Conservation (phyloP, 2,888 invertebrate species). For the Conomelus anceps region DNA sequence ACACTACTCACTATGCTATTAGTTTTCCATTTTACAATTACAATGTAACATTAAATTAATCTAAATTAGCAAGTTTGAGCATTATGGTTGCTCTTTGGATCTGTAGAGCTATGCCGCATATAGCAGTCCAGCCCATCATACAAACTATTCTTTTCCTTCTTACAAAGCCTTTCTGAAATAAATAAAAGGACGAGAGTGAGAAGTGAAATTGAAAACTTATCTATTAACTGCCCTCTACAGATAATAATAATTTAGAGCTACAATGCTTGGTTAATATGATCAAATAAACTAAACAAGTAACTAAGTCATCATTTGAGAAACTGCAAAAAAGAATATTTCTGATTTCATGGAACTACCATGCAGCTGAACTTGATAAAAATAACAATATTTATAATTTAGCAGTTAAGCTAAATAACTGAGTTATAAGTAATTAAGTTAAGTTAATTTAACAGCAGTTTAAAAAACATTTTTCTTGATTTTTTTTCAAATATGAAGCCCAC, state of each 20-base stretch:
- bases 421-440: no score
- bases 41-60: conserved; percentile 22
- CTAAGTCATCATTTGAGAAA: no score
- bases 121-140: background rate
- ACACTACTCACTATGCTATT: conserved; percentile 26
- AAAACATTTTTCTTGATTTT: no score
- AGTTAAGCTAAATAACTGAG: no score
- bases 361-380: background rate
- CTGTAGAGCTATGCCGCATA: background rate
- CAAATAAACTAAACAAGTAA: background rate
- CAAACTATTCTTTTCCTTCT: background rate
- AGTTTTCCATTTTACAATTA: conserved; percentile 24
- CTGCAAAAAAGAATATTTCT: background rate
- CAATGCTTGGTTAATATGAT: background rate
- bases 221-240: background rate
- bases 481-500: no score
- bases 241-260: background rate
- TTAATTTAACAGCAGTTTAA: no score
- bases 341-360: background rate
- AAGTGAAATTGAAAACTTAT: background rate
- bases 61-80: conserved; percentile 25
- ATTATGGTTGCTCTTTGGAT: conserved; percentile 20
- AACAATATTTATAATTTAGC: no score
- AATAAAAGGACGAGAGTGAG: background rate
- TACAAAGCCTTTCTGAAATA: background rate